These are phyloP conservation scores for Corythucha ciliata DNA, from an alignment of 2,888 invertebrate genomes.

Conservation along the genomic window DNA sequence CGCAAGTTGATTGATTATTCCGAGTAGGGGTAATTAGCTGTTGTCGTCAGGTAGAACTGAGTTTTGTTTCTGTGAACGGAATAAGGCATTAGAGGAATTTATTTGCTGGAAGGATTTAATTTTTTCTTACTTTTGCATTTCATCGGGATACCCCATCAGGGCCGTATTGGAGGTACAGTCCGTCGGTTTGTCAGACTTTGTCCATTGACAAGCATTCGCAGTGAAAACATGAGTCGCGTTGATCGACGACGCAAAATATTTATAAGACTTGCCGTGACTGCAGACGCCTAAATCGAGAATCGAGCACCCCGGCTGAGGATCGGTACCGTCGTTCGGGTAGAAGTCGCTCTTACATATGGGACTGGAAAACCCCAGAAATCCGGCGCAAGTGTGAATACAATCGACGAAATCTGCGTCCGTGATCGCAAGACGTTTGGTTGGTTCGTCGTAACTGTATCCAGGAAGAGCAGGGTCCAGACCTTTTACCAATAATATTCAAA, in stretches of 20 bases:
- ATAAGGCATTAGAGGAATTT: too few species aligned
- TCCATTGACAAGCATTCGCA: constrained; percentile 17
- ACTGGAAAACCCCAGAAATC: constrained; percentile 27
- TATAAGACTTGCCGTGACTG: constrained; percentile 28
- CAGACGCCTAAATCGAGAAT: constrained; percentile 30
- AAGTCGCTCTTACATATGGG: constrained; percentile 31
- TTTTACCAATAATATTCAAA: constrained; percentile 4
- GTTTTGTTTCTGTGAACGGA: too few species aligned
- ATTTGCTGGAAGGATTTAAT: too few species aligned
- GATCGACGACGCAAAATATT: constrained; percentile 29
- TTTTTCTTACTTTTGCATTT: too few species aligned
- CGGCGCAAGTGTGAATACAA: constrained; percentile 32
- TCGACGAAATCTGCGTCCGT: constrained; percentile 31
- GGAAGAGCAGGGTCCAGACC: constrained; percentile 33
- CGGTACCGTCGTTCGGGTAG: constrained; percentile 31
- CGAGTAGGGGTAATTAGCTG: too few species aligned
- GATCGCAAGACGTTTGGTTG: constrained; percentile 20
- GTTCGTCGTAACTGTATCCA: constrained; percentile 23
- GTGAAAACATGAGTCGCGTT: constrained; percentile 17
- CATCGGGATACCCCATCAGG: too few species aligned
- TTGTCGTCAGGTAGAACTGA: too few species aligned
- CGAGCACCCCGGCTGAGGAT: constrained; percentile 30
- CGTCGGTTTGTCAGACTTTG: too few species aligned
- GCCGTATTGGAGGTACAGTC: too few species aligned
- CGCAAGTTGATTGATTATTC: too few species aligned